phyloP scores from a whole-genome alignment of 2,797 vertebrate genomes.

The Parotocinclus haroldoi region DNA sequence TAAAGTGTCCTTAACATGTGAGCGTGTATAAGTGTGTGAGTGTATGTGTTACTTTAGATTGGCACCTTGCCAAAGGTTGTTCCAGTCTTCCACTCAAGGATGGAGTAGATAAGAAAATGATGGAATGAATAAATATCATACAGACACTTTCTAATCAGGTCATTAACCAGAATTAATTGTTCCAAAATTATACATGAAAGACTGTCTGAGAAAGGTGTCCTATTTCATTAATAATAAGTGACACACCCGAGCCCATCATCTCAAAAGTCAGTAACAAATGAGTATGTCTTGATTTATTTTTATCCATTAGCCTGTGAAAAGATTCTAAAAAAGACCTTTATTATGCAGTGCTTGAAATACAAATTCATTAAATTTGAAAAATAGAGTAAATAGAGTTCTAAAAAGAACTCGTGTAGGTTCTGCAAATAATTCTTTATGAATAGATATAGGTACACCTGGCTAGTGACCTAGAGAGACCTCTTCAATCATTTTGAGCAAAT shows the following conservation, averaged over 20 bases:
- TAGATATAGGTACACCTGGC: too few relatives aligned
- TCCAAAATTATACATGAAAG: slow-evolving; percentile 57
- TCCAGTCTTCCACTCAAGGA: too few relatives aligned
- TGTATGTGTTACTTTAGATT: too few relatives aligned
- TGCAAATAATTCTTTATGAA: too few relatives aligned
- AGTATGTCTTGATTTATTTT: slow-evolving; percentile 20
- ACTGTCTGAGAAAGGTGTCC: slow-evolving; percentile 18
- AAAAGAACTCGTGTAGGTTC: neutral
- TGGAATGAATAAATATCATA: too few relatives aligned
- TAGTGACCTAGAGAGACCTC: too few relatives aligned
- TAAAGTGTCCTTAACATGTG: too few relatives aligned
- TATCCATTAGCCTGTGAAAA: slow-evolving; percentile 14
- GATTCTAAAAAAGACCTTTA: slow-evolving; percentile 28
- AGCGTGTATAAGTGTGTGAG: too few relatives aligned
- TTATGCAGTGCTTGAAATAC: slow-evolving; percentile 16
- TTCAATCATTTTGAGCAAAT: too few relatives aligned
- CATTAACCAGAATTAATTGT: slow-evolving; percentile 52
- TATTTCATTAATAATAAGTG: slow-evolving; percentile 26
- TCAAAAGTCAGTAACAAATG: slow-evolving; percentile 26
- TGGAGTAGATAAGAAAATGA: too few relatives aligned
- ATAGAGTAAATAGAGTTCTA: slow-evolving; percentile 20
- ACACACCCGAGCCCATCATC: slow-evolving; percentile 3
- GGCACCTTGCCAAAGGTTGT: too few relatives aligned
- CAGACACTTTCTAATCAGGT: neutral
- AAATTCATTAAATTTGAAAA: slow-evolving; percentile 38